These are phyloP conservation scores for Larimichthys crocea DNA, from an alignment of 2,113 vertebrate genomes.

Conservation along the genomic window DNA sequence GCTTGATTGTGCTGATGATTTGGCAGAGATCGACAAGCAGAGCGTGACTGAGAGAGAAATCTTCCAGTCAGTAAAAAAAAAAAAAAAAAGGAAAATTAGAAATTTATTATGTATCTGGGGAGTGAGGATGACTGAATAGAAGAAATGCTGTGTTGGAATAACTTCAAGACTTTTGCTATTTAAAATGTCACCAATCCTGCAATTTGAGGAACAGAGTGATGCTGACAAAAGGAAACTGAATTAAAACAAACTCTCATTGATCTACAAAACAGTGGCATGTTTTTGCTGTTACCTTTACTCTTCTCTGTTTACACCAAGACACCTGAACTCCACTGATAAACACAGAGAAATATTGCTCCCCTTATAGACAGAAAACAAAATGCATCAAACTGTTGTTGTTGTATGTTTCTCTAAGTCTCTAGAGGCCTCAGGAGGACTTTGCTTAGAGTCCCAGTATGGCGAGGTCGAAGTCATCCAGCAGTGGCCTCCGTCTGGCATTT, in stretches of 20 bases:
- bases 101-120: slow-evolving; percentile 54
- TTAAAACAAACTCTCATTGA: slow-evolving; percentile 12
- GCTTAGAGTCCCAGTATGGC: slow-evolving; percentile 63
- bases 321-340: neutral
- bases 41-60: slow-evolving; percentile 55
- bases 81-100: slow-evolving; percentile 40
- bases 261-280: neutral
- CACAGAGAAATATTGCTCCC: slow-evolving; percentile 38
- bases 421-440: slow-evolving; percentile 64
- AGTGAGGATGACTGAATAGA: slow-evolving; percentile 25
- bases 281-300: slow-evolving; percentile 17
- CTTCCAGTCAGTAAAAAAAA: slow-evolving; percentile 57
- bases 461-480: slow-evolving; percentile 80
- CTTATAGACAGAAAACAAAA: slow-evolving; percentile 34
- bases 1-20: slow-evolving; percentile 66
- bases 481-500: slow-evolving; percentile 83
- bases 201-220: slow-evolving; percentile 5
- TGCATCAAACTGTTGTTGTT: slow-evolving; percentile 61
- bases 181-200: slow-evolving; percentile 41
- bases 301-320: slow-evolving; percentile 17
- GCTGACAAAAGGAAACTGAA: slow-evolving; percentile 9
- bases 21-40: slow-evolving; percentile 57
- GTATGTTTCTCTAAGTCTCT: slow-evolving; percentile 57
- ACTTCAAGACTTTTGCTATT: slow-evolving; percentile 28
- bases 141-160: slow-evolving; percentile 34